A percentile compares a stretch with the other conserved stretches of the same genome.
phyloP scores from a whole-genome alignment of 2,797 vertebrate genomes.

The Luscinia luscinia region DNA sequence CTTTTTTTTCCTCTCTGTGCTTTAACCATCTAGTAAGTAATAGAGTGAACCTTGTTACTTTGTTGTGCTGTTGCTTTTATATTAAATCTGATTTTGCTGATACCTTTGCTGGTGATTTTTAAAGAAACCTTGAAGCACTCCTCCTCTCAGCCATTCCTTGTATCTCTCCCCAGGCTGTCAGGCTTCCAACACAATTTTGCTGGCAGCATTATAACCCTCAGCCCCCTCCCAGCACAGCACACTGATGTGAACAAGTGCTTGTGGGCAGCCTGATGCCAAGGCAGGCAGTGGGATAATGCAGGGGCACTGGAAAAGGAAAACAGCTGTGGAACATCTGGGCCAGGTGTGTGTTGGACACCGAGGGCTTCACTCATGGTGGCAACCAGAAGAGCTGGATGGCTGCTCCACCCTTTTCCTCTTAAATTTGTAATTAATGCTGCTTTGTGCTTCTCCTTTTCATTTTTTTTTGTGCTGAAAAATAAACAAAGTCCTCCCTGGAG shows the following conservation, averaged over 20 bases:
- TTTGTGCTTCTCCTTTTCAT: not conserved
- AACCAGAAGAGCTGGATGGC: not conserved
- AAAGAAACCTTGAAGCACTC: not conserved
- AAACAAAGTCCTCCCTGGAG: not conserved
- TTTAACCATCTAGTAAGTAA: not conserved
- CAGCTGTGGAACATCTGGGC: not conserved
- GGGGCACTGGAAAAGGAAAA: not conserved
- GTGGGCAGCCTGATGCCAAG: not conserved
- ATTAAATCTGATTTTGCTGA: not conserved
- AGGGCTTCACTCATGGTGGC: not conserved
- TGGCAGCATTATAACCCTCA: not conserved
- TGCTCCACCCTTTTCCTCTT: not conserved
- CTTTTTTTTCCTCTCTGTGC: not conserved
- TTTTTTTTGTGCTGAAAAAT: not conserved
- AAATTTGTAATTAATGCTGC: not conserved
- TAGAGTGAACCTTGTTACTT: not conserved
- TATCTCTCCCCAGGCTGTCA: not conserved
- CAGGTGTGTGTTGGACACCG: rapidly evolving
- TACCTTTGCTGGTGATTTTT: not conserved
- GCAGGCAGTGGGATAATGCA: not conserved
- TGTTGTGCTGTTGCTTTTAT: rapidly evolving
- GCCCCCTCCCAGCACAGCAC: not conserved
- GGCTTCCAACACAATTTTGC: not conserved
- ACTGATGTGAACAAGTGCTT: not conserved
- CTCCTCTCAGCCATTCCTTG: not conserved